A percentile compares a stretch with the other conserved stretches of the same genome.
phyloP scores from a whole-genome alignment of 2,888 invertebrate species.

The Petrophora chlorosata region DNA sequence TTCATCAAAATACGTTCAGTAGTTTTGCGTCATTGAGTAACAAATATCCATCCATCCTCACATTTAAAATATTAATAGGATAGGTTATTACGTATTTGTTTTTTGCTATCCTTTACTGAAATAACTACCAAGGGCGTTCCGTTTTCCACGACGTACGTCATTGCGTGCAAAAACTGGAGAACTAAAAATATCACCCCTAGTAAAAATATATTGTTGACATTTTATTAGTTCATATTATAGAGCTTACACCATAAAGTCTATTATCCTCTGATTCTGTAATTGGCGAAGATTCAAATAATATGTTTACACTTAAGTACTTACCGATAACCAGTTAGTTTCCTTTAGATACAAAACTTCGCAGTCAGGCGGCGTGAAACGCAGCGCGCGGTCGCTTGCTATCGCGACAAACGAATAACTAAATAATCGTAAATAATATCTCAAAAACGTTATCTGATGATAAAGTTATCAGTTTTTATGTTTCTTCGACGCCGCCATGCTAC shows the following conservation, averaged over 20 bases:
- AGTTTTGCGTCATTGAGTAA: too few relatives aligned
- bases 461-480: slow-evolving; percentile 53
- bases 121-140: slow-evolving; percentile 2
- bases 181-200: slow-evolving; percentile 6
- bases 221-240: too few relatives aligned
- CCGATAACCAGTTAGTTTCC: not conserved
- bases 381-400: slow-evolving; percentile 57
- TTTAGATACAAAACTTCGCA: slow-evolving; percentile 8
- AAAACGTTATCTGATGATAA: slow-evolving; percentile 57
- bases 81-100: too few relatives aligned
- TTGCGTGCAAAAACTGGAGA: slow-evolving; percentile 13
- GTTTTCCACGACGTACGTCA: slow-evolving; percentile 19
- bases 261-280: not conserved
- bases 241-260: slow-evolving; percentile 1
- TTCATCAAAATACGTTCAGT: too few relatives aligned
- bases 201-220: too few relatives aligned
- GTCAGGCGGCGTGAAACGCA: slow-evolving; percentile 40
- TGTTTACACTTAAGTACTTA: too few relatives aligned
- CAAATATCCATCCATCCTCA: too few relatives aligned
- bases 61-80: too few relatives aligned
- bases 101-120: not conserved
- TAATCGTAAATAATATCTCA: slow-evolving; percentile 38
- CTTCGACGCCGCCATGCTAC: slow-evolving; percentile 43
- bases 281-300: slow-evolving; percentile 12
- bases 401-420: slow-evolving; percentile 25